Base-by-base conservation (phyloP, 2,113 vertebrate species). In the Ciconia stormi region DNA sequence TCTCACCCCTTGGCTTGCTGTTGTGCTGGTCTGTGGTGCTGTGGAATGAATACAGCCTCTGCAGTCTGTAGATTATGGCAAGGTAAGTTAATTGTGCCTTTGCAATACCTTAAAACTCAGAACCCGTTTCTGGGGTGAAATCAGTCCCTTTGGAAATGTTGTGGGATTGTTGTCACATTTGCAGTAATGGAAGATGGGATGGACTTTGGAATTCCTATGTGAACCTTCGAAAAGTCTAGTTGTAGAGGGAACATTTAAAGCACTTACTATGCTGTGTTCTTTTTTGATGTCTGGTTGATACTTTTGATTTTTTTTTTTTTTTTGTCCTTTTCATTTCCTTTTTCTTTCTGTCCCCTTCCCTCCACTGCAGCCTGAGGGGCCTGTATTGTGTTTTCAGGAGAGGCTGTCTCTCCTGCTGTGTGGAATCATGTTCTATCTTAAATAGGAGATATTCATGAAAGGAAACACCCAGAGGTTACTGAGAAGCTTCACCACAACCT, bases 401-500 rank as follows among this genome's bases (percentile, higher is more conserved):
- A n/a, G 4, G 6, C 20, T 58, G 18, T 13, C 25, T 84, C 16
- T 97, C 29, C 40, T 36, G 6, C 6, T 44, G 1, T 38, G 29
- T 69, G 52, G 73, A 85, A 79, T 90, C 53, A 27, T 82, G 32
- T 76, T 82, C 46, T 82, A 3, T 62, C 78, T 94, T 62, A 89
- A 77, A 82, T 4, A 55, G 20, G 32, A 77, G 50, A 80, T 80
- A 90, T 55, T 85, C 62, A 40, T 95, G 91, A 93, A 95, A 95
- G 93, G 87, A 97, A 97, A 95, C 78, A 95, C 87, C 70, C 38
- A 65, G 66, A 82, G 50, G 70, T 96, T 96, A 93, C 58, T 93
- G 91, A 97, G 93, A 94, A 73, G 89, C 71, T 77, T 82, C 58
- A 52, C 19, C 25, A 56, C 65, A 88, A 53, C 40, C 42, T 32